These are phyloP conservation scores for Aromia moschata DNA, from an alignment of 2,888 invertebrate genomes.

Conservation along the genomic window DNA sequence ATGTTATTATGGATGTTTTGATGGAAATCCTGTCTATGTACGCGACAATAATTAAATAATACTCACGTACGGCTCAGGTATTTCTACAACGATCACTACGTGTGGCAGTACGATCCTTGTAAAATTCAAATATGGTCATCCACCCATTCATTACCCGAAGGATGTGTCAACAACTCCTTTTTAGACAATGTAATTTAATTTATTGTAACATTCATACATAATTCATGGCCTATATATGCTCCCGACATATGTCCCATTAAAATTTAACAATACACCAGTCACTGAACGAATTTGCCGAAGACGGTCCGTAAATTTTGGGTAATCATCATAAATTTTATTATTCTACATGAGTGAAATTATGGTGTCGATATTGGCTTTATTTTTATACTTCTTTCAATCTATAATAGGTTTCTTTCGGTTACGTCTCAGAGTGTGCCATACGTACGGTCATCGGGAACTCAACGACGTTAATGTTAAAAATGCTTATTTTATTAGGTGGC, in stretches of 20 bases:
- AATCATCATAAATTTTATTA: too few relatives aligned
- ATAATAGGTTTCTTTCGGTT: too few relatives aligned
- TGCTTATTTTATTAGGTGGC: constrained; percentile 10
- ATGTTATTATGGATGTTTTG: too few relatives aligned
- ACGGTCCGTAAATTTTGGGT: too few relatives aligned
- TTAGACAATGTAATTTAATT: not conserved
- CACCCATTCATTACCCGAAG: constrained; percentile 1
- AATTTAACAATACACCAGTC: too few relatives aligned
- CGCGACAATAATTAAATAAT: not conserved
- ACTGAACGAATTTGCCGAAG: too few relatives aligned
- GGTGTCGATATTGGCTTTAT: too few relatives aligned
- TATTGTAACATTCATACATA: not conserved
- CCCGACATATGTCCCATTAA: not conserved
- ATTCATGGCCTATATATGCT: not conserved
- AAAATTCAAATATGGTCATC: constrained; percentile 5
- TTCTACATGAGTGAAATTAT: too few relatives aligned
- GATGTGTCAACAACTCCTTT: constrained; percentile 7
- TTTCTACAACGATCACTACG: not conserved
- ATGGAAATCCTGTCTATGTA: too few relatives aligned
- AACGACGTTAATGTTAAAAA: constrained; percentile 9
- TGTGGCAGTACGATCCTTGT: not conserved
- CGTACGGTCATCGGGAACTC: not conserved
- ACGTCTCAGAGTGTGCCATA: too few relatives aligned
- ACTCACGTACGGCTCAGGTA: not conserved
- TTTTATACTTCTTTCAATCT: too few relatives aligned